These are phyloP conservation scores for Cheilosia soror DNA, from an alignment of 2,888 invertebrate species.

Conservation along the genomic window DNA sequence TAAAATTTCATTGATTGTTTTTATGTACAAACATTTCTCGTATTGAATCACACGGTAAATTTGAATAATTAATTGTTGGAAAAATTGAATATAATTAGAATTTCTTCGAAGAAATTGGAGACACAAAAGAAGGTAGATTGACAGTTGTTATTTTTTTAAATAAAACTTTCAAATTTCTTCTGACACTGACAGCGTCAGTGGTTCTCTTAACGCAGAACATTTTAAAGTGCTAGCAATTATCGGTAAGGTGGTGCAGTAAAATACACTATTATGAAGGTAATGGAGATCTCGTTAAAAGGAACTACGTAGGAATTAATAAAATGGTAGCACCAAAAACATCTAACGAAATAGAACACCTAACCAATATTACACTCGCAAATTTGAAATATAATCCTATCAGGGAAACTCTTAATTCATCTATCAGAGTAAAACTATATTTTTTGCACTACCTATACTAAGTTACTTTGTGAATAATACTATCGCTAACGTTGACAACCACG, in stretches of 20 bases:
- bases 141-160: slow-evolving; percentile 75
- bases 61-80: background rate
- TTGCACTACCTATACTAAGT: too few species aligned
- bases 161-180: slow-evolving; percentile 49
- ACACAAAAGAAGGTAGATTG: slow-evolving; percentile 56
- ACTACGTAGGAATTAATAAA: too few species aligned
- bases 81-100: slow-evolving; percentile 32
- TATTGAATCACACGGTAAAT: background rate
- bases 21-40: slow-evolving; percentile 1
- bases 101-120: slow-evolving; percentile 36
- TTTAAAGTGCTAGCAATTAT: background rate
- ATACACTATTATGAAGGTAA: background rate
- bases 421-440: too few species aligned
- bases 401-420: too few species aligned
- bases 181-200: slow-evolving; percentile 53
- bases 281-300: background rate
- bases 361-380: too few species aligned
- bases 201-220: background rate
- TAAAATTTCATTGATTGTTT: slow-evolving; percentile 39
- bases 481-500: too few species aligned
- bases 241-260: background rate
- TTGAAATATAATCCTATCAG: too few species aligned
- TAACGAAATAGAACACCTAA: too few species aligned
- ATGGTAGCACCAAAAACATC: too few species aligned
- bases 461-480: too few species aligned